Evolutionary conservation across 1,140 invertebrate species (phyloP), one percentile per base, ranked within the genome.

Genomic region (Drosophila subpulchrella): DNA sequence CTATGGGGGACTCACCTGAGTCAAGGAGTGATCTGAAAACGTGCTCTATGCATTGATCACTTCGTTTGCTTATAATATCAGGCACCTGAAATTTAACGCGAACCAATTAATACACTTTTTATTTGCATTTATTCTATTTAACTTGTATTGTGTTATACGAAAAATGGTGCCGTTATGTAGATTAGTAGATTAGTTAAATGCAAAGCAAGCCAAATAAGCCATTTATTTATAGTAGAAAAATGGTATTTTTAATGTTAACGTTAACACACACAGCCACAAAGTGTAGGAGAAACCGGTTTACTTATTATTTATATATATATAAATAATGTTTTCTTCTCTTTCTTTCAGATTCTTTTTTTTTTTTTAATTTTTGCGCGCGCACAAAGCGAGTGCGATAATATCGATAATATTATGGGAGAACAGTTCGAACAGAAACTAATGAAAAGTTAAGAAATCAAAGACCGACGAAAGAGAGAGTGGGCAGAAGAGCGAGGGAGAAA

Each of bases 401-500:
- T 48, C 53, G 60, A 55, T 39, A 48, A 61, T 46, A 72, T 75
- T 50, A 47, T 6, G 47, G 44, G 61, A 39, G 47, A 42, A 68
- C 63, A 41, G 63, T 63, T 63, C 30, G 42, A 75, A 63, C 60
- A 55, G 70, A 81, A 75, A 75, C 56, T 62, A 66, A 59, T 56
- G 47, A 71, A 74, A 73, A 53, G 66, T 41, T 58, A 72, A 75
- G 65, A 89, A 73, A 88, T 70, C 67, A 50, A 88, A 60, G 55
- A 60, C 55, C 55, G 65, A 77, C 72, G 79, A 88, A 88, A 88
- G 76, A 77, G 84, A 88, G 72, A 88, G 75, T 44, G 50, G 27
- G 12, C 42, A 46, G 42, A 7, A 65, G 44, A 50, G 53, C 41
- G 57, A 57, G 44, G 47, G 13, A 15, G 11, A 48, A 17, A 59